Evolutionary conservation across 2,888 invertebrate genomes (phyloP).

Genomic region (Tyria jacobaeae): DNA sequence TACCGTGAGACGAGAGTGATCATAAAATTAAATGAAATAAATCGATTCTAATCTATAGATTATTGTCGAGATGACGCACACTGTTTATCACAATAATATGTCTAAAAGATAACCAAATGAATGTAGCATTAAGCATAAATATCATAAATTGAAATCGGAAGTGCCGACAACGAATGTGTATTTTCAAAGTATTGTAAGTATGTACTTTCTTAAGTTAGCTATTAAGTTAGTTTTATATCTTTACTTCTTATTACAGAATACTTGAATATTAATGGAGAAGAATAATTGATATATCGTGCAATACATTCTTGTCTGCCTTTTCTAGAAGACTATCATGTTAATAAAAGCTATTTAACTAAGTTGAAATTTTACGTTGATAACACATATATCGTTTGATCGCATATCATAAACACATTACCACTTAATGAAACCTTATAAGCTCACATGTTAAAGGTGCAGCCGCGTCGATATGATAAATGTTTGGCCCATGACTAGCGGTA

Average conservation of each 20-base stretch:
- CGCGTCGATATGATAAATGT: constrained; percentile 81
- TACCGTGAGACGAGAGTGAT: constrained; percentile 41
- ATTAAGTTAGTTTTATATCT: no score
- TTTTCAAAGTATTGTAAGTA: not conserved
- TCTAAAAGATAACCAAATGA: constrained; percentile 5
- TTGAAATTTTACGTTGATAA: constrained; percentile 22
- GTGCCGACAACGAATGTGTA: no score
- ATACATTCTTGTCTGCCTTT: not conserved
- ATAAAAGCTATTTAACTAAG: constrained; percentile 5
- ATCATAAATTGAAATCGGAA: no score
- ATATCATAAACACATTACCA: constrained; percentile 76
- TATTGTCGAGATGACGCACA: constrained; percentile 40
- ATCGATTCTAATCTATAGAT: constrained; percentile 42
- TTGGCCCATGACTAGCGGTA: constrained; percentile 74
- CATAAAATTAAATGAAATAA: constrained; percentile 46
- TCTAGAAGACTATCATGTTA: not conserved
- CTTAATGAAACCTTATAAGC: constrained; percentile 85
- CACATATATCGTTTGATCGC: constrained; percentile 48
- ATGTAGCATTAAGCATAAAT: no score
- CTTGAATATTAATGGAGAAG: not conserved
- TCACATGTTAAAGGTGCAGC: constrained; percentile 79
- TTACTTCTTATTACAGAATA: not conserved
- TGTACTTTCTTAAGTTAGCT: no score
- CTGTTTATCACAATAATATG: constrained; percentile 18
- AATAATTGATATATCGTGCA: not conserved